phyloP scores from a whole-genome alignment of 2,888 invertebrate genomes.

The Mythimna impura region DNA sequence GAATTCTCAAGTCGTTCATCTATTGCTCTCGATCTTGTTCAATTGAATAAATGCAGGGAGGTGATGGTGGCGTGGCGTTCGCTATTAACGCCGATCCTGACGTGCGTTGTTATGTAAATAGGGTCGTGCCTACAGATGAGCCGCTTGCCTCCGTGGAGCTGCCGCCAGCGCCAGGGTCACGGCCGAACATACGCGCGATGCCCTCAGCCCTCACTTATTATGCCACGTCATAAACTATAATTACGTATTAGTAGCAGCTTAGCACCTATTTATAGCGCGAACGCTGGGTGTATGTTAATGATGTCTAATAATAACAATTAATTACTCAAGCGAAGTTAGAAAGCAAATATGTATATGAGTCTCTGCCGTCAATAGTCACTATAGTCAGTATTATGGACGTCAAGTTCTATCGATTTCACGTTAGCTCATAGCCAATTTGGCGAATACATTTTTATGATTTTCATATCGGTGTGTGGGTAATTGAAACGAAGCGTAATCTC shows the following conservation, averaged over 20 bases:
- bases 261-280: conserved; percentile 52
- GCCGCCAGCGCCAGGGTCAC: conserved; percentile 67
- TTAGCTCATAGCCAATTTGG: conserved; percentile 74
- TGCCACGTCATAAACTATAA: conserved; percentile 65
- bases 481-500: conserved; percentile 76
- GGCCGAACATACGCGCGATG: conserved; percentile 71
- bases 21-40: conserved; percentile 83
- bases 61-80: conserved; percentile 72
- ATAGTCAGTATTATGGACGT: conserved; percentile 57
- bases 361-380: conserved; percentile 62
- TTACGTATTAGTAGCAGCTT: conserved; percentile 54
- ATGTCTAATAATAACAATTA: conserved; percentile 46
- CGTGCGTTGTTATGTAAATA: conserved; percentile 84
- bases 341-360: conserved; percentile 33
- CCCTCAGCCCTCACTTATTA: conserved; percentile 64
- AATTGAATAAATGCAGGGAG: conserved; percentile 85
- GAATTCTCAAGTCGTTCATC: conserved; percentile 79
- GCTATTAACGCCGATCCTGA: conserved; percentile 73
- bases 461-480: conserved; percentile 76
- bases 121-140: conserved; percentile 66
- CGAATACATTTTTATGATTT: conserved; percentile 79
- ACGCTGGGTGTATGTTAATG: conserved; percentile 48
- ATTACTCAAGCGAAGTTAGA: conserved; percentile 33
- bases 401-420: conserved; percentile 61
- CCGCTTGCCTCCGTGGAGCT: conserved; percentile 59